Base-by-base conservation (phyloP, 2,888 invertebrate genomes). In the Drosophila paramelanica region DNA sequence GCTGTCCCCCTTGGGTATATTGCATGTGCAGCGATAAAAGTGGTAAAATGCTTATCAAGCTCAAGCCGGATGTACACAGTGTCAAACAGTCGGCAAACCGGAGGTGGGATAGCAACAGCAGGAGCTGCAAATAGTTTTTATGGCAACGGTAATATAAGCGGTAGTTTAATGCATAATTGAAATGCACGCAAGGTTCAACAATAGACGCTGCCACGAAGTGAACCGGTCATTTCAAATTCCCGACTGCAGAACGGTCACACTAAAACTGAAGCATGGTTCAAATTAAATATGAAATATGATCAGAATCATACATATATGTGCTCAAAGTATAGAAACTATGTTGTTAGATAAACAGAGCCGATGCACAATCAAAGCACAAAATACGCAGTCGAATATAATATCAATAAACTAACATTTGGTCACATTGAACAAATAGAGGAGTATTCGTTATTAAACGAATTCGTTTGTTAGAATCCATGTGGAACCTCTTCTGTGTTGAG, bases 111-210 rank as follows among this genome's bases (percentile, higher is more conserved):
- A 46, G 36, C 14, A 4, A 36, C 14, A 14, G 23, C 55, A 61
- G 56, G 73, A 81, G 71, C 77, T 73, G 74, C 65, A 65, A 76
- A 76, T 73, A 76, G 60, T 76, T 76, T 79, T 84, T 88, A 69
- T 71, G 53, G 60, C 68, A 43, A 65, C 58, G 58, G 55, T 56
- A 59, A 77, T 71, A 71, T 73, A 74, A 73, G 76, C 85, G 75
- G 81, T 85, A 76, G 82, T 81, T 83, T 87, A 87, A 85, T 89
- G 85, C 88, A 85, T 85, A 85, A 85, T 85, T 89, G 89, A 85
- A 89, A 85, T 75, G 79, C 85, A 85, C 85, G 85, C 88, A 84
- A 84, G 73, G 89, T 62, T 74, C 60, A 77, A 77, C 86, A 88
- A 88, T 70, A 51, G 64, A 49, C 43, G 23, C 71, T 14, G 46